Evolutionary conservation across 2,888 invertebrate genomes (phyloP).

Genomic region (Oxyscelio sp.): DNA sequence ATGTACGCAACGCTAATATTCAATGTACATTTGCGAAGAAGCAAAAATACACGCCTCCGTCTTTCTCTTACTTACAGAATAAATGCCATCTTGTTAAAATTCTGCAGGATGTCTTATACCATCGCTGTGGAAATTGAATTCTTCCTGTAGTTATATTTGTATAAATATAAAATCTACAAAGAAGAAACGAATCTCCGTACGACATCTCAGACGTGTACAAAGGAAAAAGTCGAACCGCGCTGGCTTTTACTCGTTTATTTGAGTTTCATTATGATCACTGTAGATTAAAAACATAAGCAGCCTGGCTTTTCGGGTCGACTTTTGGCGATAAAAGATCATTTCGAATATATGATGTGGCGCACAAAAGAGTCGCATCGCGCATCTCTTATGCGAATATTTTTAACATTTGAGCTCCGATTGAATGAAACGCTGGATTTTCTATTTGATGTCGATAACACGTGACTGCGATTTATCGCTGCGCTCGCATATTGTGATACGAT

Average conservation of each 20-base stretch:
- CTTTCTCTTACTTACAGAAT: slow-evolving; percentile 22
- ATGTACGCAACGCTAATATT: slow-evolving; percentile 48
- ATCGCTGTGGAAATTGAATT: slow-evolving; percentile 31
- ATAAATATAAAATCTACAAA: background rate
- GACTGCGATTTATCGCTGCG: slow-evolving; percentile 67
- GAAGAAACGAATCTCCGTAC: background rate
- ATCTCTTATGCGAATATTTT: slow-evolving; percentile 49
- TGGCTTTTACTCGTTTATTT: slow-evolving; percentile 7
- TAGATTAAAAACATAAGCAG: slow-evolving; percentile 6
- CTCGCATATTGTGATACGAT: slow-evolving; percentile 61
- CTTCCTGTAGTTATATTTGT: slow-evolving; percentile 28
- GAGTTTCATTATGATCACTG: background rate
- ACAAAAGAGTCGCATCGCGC: slow-evolving; percentile 27
- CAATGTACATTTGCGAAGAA: slow-evolving; percentile 41
- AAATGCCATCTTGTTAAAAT: slow-evolving; percentile 41
- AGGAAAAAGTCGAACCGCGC: background rate
- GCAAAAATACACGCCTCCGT: slow-evolving; percentile 27
- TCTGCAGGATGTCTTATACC: slow-evolving; percentile 30
- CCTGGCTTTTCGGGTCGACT: background rate
- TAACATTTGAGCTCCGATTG: slow-evolving; percentile 35
- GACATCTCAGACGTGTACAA: background rate
- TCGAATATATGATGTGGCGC: slow-evolving; percentile 7
- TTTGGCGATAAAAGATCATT: slow-evolving; percentile 12
- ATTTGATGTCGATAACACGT: slow-evolving; percentile 68
- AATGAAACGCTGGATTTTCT: slow-evolving; percentile 58